Conservation (phyloP, 2,888 invertebrate genomes). For the Eilema caniola region DNA sequence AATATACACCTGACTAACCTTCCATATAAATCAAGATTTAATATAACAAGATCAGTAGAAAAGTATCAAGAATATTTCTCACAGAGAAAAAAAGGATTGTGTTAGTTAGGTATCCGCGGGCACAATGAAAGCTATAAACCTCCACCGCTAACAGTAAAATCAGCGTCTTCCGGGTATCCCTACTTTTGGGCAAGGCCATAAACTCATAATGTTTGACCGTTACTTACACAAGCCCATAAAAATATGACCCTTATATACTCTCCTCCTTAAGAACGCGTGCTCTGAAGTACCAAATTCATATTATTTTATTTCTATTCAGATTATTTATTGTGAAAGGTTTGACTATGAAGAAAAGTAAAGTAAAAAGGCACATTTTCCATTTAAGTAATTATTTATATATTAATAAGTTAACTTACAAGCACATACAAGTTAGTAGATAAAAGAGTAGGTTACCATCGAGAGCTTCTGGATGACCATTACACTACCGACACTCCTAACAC, state of each 20-base stretch:
- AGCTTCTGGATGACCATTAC: too few species aligned
- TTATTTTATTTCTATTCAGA: background rate
- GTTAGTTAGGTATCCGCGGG: slow-evolving; percentile 5
- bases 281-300: slow-evolving; percentile 1
- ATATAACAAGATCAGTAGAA: background rate
- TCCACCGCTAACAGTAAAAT: slow-evolving; percentile 19
- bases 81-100: slow-evolving; percentile 2
- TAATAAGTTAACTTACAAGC: too few species aligned
- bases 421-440: too few species aligned
- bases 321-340: background rate
- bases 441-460: too few species aligned
- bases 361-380: background rate
- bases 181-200: slow-evolving; percentile 20
- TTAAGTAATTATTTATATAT: too few species aligned
- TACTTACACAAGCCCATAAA: slow-evolving; percentile 26
- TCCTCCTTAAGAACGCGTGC: slow-evolving; percentile 13
- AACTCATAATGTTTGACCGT: slow-evolving; percentile 29
- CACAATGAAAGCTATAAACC: slow-evolving; percentile 23
- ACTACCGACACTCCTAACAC: too few species aligned
- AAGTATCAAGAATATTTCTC: background rate
- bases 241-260: slow-evolving; percentile 6
- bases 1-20: background rate
- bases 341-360: too few species aligned
- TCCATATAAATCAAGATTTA: background rate
- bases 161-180: slow-evolving; percentile 17